Evolutionary conservation across 2,888 invertebrate genomes (phyloP), one percentile per base, ranked within the genome.

Genomic region (Podotricha telesiphe): DNA sequence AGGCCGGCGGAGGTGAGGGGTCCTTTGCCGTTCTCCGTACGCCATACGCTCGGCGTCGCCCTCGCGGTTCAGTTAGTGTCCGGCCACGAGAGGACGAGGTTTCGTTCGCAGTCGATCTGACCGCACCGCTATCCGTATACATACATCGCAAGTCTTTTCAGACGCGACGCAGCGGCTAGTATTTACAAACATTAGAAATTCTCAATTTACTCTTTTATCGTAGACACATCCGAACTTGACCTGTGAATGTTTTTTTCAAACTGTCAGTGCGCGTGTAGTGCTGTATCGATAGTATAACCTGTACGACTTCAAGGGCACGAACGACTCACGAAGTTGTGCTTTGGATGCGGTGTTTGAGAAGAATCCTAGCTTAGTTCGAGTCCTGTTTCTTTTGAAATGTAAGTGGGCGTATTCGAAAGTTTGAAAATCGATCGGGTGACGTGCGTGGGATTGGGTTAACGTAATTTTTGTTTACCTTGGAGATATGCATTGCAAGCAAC

Each of bases 391-490:
- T 80, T 85, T 85, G 80, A 85, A 85, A 82, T 86, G 79, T 88
- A 86, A 86, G 92, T 90, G 91, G 91, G 91, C 91, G 91, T 91
- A 89, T 90, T 91, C 89, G 88, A 92, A 92, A 93, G 90, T 91
- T 93, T 91, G 82, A 89, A 87, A 92, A 93, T 92, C 92, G 92
- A 93, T 93, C 83, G 89, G 89, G 87, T 88, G 87, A 89, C 89
- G 92, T 91, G 90, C 91, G 91, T 93, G 89, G 91, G 91, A 90
- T 91, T 91, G 83, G 86, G 85, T 92, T 93, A 91, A 91, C 90
- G 91, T 92, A 92, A 93, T 91, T 87, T 91, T 93, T 93, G 92
- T 93, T 93, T 93, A 92, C 91, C 88, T 92, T 92, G 88, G 89
- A 84, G 87, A 89, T 88, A 89, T 91, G 91, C 90, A 91, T 87